Evolutionary conservation across 2,888 invertebrate genomes (phyloP).

Genomic region (Spilarctia lutea): DNA sequence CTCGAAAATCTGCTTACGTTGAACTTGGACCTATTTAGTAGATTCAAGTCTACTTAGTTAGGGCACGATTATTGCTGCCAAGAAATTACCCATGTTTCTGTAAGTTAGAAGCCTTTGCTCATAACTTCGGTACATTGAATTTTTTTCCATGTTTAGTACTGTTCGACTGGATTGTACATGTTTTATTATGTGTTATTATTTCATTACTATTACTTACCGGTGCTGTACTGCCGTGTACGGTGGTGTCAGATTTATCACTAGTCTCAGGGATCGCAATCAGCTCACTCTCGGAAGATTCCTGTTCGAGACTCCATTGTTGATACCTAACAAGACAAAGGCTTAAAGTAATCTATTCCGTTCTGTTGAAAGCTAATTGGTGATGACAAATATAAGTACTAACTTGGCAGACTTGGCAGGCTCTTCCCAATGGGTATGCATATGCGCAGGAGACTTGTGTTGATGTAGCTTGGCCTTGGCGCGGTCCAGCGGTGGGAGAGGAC

Average conservation of each 20-base stretch:
- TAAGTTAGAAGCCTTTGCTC: neutral
- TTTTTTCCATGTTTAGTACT: no score
- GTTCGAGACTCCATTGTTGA: constrained; percentile 88
- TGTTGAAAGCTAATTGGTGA: neutral
- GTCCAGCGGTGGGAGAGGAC: constrained; percentile 47
- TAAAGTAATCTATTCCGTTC: neutral
- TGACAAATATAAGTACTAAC: constrained; percentile 8
- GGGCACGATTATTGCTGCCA: no score
- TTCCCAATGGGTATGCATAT: constrained; percentile 88
- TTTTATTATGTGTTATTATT: neutral
- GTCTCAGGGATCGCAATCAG: constrained; percentile 95
- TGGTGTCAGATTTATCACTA: constrained; percentile 94
- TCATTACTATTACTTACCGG: constrained; percentile 75
- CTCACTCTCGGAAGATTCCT: constrained; percentile 95
- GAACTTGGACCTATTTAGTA: no score
- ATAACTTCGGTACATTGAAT: neutral
- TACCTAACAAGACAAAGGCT: constrained; percentile 66
- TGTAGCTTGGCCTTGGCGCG: constrained; percentile 50
- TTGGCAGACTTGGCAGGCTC: constrained; percentile 76
- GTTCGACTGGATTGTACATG: no score
- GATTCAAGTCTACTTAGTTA: no score
- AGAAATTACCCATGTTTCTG: no score
- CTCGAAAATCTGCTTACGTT: no score
- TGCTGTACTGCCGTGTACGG: constrained; percentile 91
- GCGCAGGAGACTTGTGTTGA: constrained; percentile 75